Conservation (phyloP, 2,888 invertebrate genomes). For the Ennomos erosarius region DNA sequence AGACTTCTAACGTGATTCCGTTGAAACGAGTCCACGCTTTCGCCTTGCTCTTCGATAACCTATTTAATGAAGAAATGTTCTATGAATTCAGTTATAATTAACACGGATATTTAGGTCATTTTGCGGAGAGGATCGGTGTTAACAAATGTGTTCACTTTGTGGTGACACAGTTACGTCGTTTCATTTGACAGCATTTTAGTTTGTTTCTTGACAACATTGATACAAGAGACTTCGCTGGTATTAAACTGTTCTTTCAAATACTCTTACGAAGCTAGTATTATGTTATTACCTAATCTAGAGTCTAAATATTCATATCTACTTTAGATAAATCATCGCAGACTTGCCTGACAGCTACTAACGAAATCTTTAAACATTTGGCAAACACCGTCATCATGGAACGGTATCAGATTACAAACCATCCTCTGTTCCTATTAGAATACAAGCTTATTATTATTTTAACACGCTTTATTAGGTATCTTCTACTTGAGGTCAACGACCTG, state of each 20-base stretch:
- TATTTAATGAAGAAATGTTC: constrained; percentile 12
- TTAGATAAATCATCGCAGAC: no score
- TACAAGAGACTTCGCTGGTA: no score
- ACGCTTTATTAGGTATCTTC: not conserved
- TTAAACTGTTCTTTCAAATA: no score
- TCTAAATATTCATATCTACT: no score
- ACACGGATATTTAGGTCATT: constrained; percentile 19
- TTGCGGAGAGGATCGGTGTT: constrained; percentile 2
- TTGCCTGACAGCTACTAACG: no score
- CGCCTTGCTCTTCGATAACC: constrained; percentile 14
- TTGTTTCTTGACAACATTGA: not conserved
- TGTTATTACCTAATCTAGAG: no score
- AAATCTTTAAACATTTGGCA: not conserved
- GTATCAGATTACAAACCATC: not conserved
- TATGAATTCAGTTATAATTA: constrained; percentile 24
- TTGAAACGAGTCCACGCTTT: constrained; percentile 7
- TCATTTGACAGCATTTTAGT: constrained; percentile 15
- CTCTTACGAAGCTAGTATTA: no score
- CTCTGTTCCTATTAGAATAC: constrained; percentile 1
- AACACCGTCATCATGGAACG: not conserved
- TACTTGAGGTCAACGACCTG: constrained; percentile 17
- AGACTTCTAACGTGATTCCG: not conserved
- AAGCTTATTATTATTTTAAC: not conserved
- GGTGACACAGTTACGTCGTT: constrained; percentile 11
- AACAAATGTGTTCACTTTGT: constrained; percentile 12